Evolutionary conservation across 2,113 vertebrate species (phyloP).

Genomic region (Eurypyga helias): DNA sequence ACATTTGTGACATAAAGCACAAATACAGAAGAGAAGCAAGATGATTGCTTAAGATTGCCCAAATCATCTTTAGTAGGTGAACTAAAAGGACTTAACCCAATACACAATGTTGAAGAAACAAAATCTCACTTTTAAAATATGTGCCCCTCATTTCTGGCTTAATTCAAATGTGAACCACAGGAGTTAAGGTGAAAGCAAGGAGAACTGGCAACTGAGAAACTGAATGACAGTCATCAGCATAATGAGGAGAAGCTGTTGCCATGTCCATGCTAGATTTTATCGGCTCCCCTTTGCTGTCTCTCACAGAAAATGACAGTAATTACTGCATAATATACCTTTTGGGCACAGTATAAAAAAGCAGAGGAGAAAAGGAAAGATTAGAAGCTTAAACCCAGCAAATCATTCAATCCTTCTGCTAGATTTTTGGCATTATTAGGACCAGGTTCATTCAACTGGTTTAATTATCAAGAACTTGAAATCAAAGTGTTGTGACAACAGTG

Average conservation of each 20-base stretch:
- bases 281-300: not conserved
- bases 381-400: not conserved
- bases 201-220: not conserved
- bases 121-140: not conserved
- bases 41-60: not conserved
- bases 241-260: not conserved
- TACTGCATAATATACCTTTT: not conserved
- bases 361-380: not conserved
- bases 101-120: not conserved
- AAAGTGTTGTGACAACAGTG: not conserved
- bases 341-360: not conserved
- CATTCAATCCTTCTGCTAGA: not conserved
- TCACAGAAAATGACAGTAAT: conserved; percentile 23
- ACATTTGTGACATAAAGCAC: not conserved
- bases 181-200: conserved; percentile 37
- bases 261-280: not conserved
- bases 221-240: not conserved
- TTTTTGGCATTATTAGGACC: not conserved
- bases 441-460: not conserved
- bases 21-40: not conserved
- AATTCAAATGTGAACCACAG: conserved; percentile 11
- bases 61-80: not conserved
- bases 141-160: not conserved
- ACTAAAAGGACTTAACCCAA: not conserved
- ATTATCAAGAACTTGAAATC: not conserved